Conservation (phyloP, 2,797 vertebrate genomes). For the Pagetopsis macropterus region DNA sequence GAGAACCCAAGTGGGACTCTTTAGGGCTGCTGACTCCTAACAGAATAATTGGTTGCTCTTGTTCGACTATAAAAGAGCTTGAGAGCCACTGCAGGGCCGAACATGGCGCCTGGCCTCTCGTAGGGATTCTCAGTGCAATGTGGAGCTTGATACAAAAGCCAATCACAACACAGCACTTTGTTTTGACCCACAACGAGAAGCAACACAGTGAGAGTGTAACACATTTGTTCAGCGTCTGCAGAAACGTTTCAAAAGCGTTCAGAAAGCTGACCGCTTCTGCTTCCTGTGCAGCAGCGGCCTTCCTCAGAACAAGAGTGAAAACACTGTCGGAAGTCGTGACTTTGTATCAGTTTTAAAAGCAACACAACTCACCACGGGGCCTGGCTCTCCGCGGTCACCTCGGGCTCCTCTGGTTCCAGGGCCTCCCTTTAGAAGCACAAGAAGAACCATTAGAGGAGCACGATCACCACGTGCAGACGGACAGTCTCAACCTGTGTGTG, state of each 20-base stretch:
- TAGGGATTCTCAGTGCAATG: too few relatives aligned
- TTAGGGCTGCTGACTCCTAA: too few relatives aligned
- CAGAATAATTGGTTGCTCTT: too few relatives aligned
- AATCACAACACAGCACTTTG: too few relatives aligned
- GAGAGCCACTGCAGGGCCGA: too few relatives aligned
- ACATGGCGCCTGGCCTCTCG: too few relatives aligned
- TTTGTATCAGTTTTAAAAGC: not conserved
- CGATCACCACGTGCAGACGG: not conserved
- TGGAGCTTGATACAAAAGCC: too few relatives aligned
- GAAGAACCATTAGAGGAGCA: not conserved
- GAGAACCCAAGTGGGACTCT: too few relatives aligned
- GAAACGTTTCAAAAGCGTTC: not conserved
- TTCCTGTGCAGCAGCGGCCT: rapidly evolving
- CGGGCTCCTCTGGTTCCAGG: slow-evolving; percentile 92
- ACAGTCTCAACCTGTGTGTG: not conserved
- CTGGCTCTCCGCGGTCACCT: slow-evolving; percentile 91
- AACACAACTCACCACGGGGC: slow-evolving; percentile 83
- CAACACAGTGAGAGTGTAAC: not conserved
- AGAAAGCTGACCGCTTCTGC: not conserved
- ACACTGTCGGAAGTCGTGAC: not conserved
- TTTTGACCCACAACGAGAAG: too few relatives aligned
- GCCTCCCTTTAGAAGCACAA: slow-evolving; percentile 85
- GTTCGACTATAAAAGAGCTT: too few relatives aligned
- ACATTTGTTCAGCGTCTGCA: not conserved
- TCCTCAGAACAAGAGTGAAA: not conserved